These are phyloP conservation scores for Perithous albicinctus DNA, from an alignment of 2,888 invertebrate genomes.

Conservation along the genomic window DNA sequence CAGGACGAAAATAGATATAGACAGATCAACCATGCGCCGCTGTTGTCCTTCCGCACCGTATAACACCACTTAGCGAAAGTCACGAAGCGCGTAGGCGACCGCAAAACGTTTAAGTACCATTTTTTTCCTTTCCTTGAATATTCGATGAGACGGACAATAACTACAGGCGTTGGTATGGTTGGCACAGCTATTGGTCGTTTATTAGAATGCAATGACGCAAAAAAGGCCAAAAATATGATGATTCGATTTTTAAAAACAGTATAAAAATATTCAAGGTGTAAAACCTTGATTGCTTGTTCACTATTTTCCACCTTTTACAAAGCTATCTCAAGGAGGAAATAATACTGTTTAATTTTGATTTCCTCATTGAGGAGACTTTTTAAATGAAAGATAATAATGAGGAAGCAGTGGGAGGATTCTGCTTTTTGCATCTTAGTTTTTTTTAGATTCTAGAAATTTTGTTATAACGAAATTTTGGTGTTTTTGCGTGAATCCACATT, in stretches of 20 bases:
- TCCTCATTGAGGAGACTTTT: too few relatives aligned
- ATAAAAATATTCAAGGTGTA: too few relatives aligned
- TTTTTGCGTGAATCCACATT: too few relatives aligned
- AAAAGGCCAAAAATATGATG: too few relatives aligned
- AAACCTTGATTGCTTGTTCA: not conserved
- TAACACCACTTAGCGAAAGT: not conserved
- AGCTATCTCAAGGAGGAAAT: not conserved
- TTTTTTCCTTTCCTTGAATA: slow-evolving; percentile 1
- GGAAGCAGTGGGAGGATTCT: too few relatives aligned
- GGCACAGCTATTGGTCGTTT: not conserved
- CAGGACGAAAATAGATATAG: not conserved
- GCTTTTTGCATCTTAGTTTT: too few relatives aligned
- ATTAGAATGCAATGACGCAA: not conserved
- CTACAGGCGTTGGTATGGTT: not conserved
- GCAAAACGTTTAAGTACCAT: not conserved
- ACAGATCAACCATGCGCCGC: not conserved
- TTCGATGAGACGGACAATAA: not conserved
- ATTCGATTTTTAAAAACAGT: too few relatives aligned
- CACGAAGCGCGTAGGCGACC: not conserved
- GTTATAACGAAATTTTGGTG: too few relatives aligned
- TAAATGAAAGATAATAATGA: too few relatives aligned
- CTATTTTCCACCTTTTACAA: not conserved
- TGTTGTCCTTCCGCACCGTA: slow-evolving; percentile 1
- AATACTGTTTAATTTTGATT: too few relatives aligned
- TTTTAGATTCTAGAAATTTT: too few relatives aligned